Percentiles rank a stretch among this genome's conserved stretches.
These are phyloP conservation scores for Leptopilina drosophilae DNA, from an alignment of 2,888 invertebrate genomes.

Conservation along the genomic window DNA sequence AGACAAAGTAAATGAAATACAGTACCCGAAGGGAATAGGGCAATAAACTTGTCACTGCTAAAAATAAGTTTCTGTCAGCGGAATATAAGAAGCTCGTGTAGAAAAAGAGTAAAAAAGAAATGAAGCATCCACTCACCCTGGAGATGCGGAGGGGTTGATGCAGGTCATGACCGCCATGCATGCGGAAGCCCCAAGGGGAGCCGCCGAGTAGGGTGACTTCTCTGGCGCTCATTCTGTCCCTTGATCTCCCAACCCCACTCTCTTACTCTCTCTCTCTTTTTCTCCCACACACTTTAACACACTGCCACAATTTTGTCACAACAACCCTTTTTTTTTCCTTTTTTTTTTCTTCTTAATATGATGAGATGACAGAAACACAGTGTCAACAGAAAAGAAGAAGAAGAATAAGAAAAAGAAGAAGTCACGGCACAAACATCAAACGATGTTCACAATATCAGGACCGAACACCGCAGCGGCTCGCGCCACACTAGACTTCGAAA, in stretches of 20 bases:
- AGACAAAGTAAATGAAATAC: no score
- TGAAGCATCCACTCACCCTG: slow-evolving; percentile 81
- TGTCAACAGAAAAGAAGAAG: background rate
- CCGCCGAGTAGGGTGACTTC: slow-evolving; percentile 89
- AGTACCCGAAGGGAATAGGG: no score
- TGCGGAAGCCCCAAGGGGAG: slow-evolving; percentile 93
- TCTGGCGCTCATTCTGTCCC: slow-evolving; percentile 82
- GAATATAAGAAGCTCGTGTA: background rate
- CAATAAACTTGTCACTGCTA: background rate
- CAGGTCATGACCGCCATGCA: slow-evolving; percentile 90
- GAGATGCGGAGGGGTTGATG: slow-evolving; percentile 88
- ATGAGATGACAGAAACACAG: slow-evolving; percentile 4
- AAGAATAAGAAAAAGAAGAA: background rate
- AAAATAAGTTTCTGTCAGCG: background rate
- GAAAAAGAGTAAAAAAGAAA: background rate
- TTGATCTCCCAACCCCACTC: slow-evolving; percentile 41
- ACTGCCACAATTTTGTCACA: slow-evolving; percentile 40
- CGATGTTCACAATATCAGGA: slow-evolving; percentile 57
- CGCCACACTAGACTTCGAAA: slow-evolving; percentile 71
- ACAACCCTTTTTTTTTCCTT: background rate
- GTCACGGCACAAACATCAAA: slow-evolving; percentile 43
- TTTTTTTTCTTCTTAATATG: background rate
- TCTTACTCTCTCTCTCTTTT: background rate
- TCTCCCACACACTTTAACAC: slow-evolving; percentile 12
- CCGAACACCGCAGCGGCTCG: slow-evolving; percentile 70